Percentiles rank a stretch among this genome's conserved stretches.
Conservation (phyloP, 2,888 invertebrate genomes). For the Hofmannophila pseudospretella region DNA sequence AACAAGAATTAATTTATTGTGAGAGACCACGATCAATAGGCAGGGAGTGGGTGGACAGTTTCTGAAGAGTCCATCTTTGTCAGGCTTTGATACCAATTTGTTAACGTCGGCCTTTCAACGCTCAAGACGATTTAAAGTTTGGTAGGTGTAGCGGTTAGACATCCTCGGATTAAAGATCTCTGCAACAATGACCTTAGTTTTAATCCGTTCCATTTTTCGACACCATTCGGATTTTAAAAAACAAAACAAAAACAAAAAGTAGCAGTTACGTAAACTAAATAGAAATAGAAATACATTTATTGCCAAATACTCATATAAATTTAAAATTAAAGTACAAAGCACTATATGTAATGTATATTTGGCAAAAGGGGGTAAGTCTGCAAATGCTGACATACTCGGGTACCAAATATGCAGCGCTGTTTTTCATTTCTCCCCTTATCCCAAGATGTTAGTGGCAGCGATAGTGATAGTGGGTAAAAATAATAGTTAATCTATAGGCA, state of each 20-base stretch:
- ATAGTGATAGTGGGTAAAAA: too few species aligned
- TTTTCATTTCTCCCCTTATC: too few species aligned
- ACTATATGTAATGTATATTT: too few species aligned
- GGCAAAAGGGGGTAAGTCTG: too few species aligned
- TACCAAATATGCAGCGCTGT: too few species aligned
- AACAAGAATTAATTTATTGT: conserved; percentile 76
- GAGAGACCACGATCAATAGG: conserved; percentile 68
- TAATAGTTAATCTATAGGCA: too few species aligned
- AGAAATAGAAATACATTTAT: conserved; percentile 1
- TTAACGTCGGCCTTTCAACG: conserved; percentile 72
- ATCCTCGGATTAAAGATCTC: conserved; percentile 42
- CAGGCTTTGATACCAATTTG: conserved; percentile 75
- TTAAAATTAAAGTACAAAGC: too few species aligned
- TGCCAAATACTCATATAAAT: too few species aligned
- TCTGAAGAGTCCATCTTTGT: conserved; percentile 76
- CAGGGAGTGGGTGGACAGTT: conserved; percentile 75
- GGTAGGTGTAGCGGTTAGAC: conserved; percentile 51
- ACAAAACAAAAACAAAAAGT: too few species aligned
- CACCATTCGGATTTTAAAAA: too few species aligned
- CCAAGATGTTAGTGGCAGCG: too few species aligned
- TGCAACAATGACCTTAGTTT: conserved; percentile 5
- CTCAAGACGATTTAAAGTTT: conserved; percentile 67
- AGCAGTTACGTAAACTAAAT: background rate
- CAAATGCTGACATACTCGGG: too few species aligned
- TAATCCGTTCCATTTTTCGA: conserved; percentile 1